Base-by-base conservation (phyloP, 2,797 vertebrate genomes). In the Podargus strigoides region DNA sequence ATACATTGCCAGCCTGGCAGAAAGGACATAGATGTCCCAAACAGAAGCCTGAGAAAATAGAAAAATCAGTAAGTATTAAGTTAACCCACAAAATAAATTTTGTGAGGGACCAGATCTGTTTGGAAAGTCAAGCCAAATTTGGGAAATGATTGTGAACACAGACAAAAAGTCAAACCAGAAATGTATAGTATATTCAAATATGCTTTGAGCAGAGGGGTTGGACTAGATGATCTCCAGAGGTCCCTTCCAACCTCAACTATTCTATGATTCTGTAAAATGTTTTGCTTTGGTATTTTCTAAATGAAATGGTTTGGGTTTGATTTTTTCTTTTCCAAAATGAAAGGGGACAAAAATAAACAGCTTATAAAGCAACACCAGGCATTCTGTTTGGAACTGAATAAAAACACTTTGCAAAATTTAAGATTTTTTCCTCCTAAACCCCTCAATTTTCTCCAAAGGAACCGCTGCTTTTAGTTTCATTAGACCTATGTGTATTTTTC, bases 281-380 rank as follows among this genome's bases (percentile, higher is more conserved):
- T 95, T 94, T 93, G 30, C 91, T 94, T 91, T 76, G 91, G 79
- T 88, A 83, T 96, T 95, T 93, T 93, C 89, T 90, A 94, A 93
- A 91, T 91, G 2, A 87, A 93, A 95, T 80, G 56, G 63, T 62
- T 85, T 91, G 72, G 60, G 21, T 49, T 85, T 68, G 32, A 77
- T 67, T 92, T 80, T 91, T 88, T 68, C 62, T 87, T 75, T 83
- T 67, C 81, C 85, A 85, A 80, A 94, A 94, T 94, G 72, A 92
- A 93, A 96, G 27, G 24, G 79, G 56, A 92, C 85, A 85, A 87
- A 96, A 56, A 83, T 50, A 90, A 83, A 77, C 52, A 77, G 27
- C 37, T 70, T 56, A 60, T 47, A 91, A 92, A 92, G 93, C 75
- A 92, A 49, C 24, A 77, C 20, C 64, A 93, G 44, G 30, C 64